Evolutionary conservation across 92 coral and sea anemone genomes (phyloP), one percentile per base, ranked within the genome.

Genomic region (Ricordea florida): DNA sequence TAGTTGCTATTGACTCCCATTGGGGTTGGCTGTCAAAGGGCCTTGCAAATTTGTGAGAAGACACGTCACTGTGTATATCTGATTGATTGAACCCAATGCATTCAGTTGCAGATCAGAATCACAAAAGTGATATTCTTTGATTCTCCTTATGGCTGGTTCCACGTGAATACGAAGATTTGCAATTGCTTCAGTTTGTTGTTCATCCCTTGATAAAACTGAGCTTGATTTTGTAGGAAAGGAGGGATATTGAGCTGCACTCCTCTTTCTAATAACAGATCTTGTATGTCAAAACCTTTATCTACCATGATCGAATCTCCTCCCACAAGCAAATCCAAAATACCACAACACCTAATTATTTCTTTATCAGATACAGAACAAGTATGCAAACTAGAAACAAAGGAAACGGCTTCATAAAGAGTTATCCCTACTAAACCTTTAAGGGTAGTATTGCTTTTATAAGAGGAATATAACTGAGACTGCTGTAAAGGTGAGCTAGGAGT

Each of bases 301-400:
- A 80, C 90, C 88, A 75, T 81, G 4, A 87, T 69, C 1, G 77
- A 40, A 28, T 87, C 92, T 6, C 78, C 85, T 30, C 8, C 6
- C 44, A 74, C 88, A 1, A 76, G 28, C 31, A 81, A 49, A 52
- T 78, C 70, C 23, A 88, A 46, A 49, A 90, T 72, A 2, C 89
- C 96, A 57, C 68, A 24, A 28, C 87, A 84, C 17, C 85, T 72
- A 47, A 87, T 86, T 16, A 90, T 82, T 61, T 86, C 89, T 30
- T 82, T 81, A 36, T 86, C 91, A 10, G 79, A 68, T 15, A 78
- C 32, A 10, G 74, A 26, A 11, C 82, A 81, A 3, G 81, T 62
- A 55, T 62, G 69, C 13, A 86, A 50, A 15, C 43, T 23, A 0
- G 87, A 86, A 36, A 86, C 80, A 80, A 80, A 80, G 7, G 80